A percentile compares a stretch with the other conserved stretches of the same genome.
Conservation (phyloP, 2,888 invertebrate genomes). For the Rugalucina vietnamica region DNA sequence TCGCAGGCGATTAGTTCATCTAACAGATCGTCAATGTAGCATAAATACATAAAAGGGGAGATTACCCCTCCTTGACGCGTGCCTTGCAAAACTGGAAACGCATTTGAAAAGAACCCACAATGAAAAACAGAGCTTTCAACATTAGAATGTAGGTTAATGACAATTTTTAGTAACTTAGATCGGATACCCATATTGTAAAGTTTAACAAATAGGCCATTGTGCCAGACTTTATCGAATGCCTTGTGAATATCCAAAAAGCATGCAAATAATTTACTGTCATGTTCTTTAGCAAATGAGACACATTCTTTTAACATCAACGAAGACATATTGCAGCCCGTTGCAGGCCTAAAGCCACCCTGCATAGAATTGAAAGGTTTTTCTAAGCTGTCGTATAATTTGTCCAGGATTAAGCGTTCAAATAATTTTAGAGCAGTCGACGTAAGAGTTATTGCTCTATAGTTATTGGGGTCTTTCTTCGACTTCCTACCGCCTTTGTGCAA, state of each 20-base stretch:
- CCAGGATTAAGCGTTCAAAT: not conserved
- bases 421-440: conserved; percentile 7
- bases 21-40: conserved; percentile 19
- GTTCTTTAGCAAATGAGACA: conserved; percentile 10
- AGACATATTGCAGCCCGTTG: not conserved
- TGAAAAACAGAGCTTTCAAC: not conserved
- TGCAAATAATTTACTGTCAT: not conserved
- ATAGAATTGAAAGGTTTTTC: not conserved
- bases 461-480: not conserved
- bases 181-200: not conserved
- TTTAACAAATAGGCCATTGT: conserved; percentile 17
- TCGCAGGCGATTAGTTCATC: not conserved
- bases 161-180: not conserved
- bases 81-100: conserved; percentile 15
- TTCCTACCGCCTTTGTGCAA: conserved; percentile 4
- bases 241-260: conserved; percentile 23
- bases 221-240: conserved; percentile 19
- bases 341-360: not conserved
- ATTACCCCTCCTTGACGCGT: conserved; percentile 23
- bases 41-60: conserved; percentile 13
- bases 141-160: not conserved
- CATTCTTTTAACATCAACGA: not conserved
- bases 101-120: not conserved
- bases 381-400: not conserved
- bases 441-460: not conserved